phyloP scores from a whole-genome alignment of 2,888 invertebrate species.

The Epistrophe grossulariae region DNA sequence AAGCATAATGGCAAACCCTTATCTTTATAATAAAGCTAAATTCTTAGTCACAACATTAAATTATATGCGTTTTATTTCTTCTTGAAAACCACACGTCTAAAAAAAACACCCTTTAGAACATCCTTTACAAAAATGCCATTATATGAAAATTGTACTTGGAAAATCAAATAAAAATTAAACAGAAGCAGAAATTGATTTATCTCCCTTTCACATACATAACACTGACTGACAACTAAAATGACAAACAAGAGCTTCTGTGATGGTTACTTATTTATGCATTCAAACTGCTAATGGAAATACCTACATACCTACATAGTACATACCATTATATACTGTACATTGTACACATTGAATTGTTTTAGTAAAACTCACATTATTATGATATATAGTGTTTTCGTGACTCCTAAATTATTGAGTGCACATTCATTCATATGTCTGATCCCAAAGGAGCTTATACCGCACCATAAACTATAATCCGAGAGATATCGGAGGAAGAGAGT shows the following conservation, averaged over 20 bases:
- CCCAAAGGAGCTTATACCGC: conserved; percentile 12
- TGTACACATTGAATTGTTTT: background rate
- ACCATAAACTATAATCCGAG: conserved; percentile 15
- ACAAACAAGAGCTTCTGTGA: background rate
- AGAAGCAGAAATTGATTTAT: background rate
- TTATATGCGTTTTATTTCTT: too few species aligned
- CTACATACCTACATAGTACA: background rate
- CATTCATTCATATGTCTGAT: conserved; percentile 22
- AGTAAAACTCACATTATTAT: background rate
- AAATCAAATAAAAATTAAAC: background rate
- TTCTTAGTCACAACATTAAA: too few species aligned
- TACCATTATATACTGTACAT: too few species aligned
- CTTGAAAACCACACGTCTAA: too few species aligned
- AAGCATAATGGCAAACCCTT: too few species aligned
- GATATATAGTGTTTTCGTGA: conserved; percentile 49
- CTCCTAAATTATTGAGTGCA: conserved; percentile 54
- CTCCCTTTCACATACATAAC: background rate
- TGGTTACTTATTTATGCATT: conserved; percentile 21
- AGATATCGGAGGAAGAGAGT: background rate
- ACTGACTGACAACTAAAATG: background rate
- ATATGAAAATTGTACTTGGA: background rate
- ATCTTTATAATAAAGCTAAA: too few species aligned
- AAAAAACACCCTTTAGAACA: too few species aligned
- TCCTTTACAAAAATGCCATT: too few species aligned
- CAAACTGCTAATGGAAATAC: conserved; percentile 3